phyloP scores from a whole-genome alignment of 2,888 invertebrate species.

The Elegia similella region DNA sequence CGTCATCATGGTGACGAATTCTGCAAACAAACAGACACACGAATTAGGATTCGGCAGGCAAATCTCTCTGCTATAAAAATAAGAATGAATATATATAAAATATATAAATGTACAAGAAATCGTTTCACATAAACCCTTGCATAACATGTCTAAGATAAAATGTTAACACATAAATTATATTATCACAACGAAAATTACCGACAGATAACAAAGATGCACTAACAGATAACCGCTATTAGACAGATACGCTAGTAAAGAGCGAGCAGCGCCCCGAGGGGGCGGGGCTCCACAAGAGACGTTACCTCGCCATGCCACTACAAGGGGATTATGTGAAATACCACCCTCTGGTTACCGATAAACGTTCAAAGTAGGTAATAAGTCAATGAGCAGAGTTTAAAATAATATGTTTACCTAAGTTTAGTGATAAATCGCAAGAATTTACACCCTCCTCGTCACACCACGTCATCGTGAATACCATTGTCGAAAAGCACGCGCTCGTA shows the following conservation, averaged over 20 bases:
- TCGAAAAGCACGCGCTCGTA: too few relatives aligned
- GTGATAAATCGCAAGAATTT: too few relatives aligned
- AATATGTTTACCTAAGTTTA: too few relatives aligned
- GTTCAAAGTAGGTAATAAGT: conserved; percentile 19
- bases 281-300: conserved; percentile 41
- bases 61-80: background rate
- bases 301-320: conserved; percentile 72
- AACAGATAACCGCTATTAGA: conserved; percentile 58
- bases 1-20: conserved; percentile 99
- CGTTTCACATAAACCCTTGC: conserved; percentile 45
- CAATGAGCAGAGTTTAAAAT: background rate
- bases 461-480: too few relatives aligned
- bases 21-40: conserved; percentile 83
- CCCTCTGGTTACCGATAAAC: conserved; percentile 50
- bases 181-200: conserved; percentile 61
- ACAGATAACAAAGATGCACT: conserved; percentile 67
- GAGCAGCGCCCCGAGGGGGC: conserved; percentile 27
- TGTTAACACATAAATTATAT: conserved; percentile 48
- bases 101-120: conserved; percentile 10
- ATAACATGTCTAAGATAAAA: conserved; percentile 45
- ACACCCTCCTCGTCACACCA: too few relatives aligned
- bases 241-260: conserved; percentile 28
- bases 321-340: conserved; percentile 71
- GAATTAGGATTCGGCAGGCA: conserved; percentile 33
- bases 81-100: conserved; percentile 6